Conservation (phyloP, 2,797 vertebrate genomes). For the Hyperoplus lanceolatus region DNA sequence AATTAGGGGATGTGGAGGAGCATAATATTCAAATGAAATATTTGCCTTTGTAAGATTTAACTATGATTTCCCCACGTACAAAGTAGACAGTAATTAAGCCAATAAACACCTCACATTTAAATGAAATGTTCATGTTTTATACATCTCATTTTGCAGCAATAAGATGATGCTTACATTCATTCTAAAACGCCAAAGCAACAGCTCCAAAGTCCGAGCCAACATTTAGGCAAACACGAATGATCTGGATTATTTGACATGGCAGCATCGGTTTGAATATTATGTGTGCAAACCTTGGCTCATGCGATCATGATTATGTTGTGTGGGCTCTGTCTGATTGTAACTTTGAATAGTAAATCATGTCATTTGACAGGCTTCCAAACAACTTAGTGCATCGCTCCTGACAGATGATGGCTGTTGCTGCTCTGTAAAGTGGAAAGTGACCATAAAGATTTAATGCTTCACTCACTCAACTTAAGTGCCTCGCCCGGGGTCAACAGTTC, state of each 20-base stretch:
- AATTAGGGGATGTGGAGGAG: slow-evolving; percentile 61
- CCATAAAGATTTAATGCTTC: slow-evolving; percentile 81
- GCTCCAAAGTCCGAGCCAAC: not conserved
- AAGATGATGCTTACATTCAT: not conserved
- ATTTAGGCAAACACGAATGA: not conserved
- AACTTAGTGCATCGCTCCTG: slow-evolving; percentile 60
- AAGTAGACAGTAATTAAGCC: slow-evolving; percentile 26
- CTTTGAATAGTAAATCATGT: slow-evolving; percentile 55
- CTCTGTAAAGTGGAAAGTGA: slow-evolving; percentile 71
- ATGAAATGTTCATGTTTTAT: slow-evolving; percentile 1
- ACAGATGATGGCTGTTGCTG: slow-evolving; percentile 69
- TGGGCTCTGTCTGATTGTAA: slow-evolving; percentile 35
- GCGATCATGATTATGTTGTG: slow-evolving; percentile 39
- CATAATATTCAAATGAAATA: slow-evolving; percentile 28
- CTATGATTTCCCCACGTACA: slow-evolving; percentile 27
- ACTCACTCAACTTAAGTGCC: slow-evolving; percentile 71
- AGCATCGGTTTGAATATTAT: not conserved
- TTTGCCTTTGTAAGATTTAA: slow-evolving; percentile 25
- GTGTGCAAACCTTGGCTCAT: slow-evolving; percentile 9
- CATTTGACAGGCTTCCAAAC: slow-evolving; percentile 65
- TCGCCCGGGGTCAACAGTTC: slow-evolving; percentile 75
- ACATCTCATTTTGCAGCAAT: slow-evolving; percentile 6
- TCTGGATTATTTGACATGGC: slow-evolving; percentile 2
- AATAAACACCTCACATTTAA: slow-evolving; percentile 24
- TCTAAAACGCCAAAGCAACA: not conserved